Conservation (phyloP, 30 jellyfish, hydroid and myxozoan species). For the Catostylus mosaicus region DNA sequence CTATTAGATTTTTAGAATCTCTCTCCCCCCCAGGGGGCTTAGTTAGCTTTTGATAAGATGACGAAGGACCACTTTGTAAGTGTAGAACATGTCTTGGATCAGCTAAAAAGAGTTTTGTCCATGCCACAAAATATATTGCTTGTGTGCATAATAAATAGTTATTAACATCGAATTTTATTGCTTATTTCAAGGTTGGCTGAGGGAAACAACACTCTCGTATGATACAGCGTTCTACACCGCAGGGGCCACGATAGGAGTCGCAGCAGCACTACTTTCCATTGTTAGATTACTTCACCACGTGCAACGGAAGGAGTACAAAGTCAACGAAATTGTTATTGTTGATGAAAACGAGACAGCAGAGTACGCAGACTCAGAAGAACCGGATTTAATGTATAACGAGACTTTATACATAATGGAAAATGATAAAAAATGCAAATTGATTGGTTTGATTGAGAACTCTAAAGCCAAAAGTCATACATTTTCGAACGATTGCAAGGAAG, state of each 20-base stretch:
- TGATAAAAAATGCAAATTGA: neutral
- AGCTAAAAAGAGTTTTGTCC: too few relatives aligned
- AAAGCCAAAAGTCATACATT: neutral
- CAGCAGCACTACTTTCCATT: constrained; percentile 32
- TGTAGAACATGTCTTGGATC: too few relatives aligned
- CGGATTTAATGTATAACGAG: neutral
- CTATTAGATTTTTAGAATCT: too few relatives aligned
- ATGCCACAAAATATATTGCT: too few relatives aligned
- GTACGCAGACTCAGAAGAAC: neutral
- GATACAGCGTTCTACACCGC: constrained; percentile 55
- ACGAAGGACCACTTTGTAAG: too few relatives aligned
- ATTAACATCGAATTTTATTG: too few relatives aligned
- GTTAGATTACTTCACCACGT: constrained; percentile 20
- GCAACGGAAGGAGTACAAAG: constrained; percentile 1
- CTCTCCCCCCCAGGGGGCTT: too few relatives aligned
- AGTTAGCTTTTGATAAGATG: too few relatives aligned
- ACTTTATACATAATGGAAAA: neutral
- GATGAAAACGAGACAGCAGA: neutral
- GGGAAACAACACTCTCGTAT: constrained; percentile 47
- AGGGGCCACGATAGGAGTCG: constrained; percentile 57
- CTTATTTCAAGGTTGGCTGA: constrained; percentile 59
- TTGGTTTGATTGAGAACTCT: neutral
- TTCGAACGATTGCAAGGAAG: neutral
- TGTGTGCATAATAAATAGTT: too few relatives aligned
- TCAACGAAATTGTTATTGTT: neutral